phyloP scores from a whole-genome alignment of 1,140 invertebrate genomes.

The Cecropterus lyciades region DNA sequence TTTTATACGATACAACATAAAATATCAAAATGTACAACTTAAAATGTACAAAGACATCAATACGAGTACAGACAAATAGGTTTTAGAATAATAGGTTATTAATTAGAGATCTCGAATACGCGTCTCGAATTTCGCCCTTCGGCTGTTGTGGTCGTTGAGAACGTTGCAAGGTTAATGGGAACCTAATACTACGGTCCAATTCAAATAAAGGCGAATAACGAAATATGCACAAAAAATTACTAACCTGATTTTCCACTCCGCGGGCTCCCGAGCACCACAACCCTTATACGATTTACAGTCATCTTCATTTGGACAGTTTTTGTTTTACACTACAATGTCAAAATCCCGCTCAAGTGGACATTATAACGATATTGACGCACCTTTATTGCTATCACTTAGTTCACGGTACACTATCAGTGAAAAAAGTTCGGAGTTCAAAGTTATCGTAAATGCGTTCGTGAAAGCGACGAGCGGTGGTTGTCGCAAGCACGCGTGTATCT shows the following conservation, averaged over 20 bases:
- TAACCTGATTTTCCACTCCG: conserved; percentile 89
- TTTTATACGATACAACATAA: no score
- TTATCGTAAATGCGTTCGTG: conserved; percentile 76
- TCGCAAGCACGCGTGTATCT: conserved; percentile 49
- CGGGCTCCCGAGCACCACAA: conserved; percentile 88
- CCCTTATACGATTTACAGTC: conserved; percentile 88
- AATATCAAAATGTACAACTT: no score
- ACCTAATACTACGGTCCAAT: conserved; percentile 13
- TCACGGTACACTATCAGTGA: conserved; percentile 53
- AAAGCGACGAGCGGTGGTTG: conserved; percentile 48
- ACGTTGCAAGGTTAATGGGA: conserved; percentile 17
- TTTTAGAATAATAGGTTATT: conserved; percentile 3
- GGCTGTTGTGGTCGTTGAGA: conserved; percentile 7
- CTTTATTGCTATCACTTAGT: conserved; percentile 53
- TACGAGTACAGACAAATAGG: not conserved
- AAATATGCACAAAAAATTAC: conserved; percentile 35
- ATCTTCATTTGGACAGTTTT: conserved; percentile 80
- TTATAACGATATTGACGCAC: conserved; percentile 43
- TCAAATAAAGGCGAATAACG: conserved; percentile 1
- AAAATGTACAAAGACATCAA: not conserved
- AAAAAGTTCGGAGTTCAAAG: conserved; percentile 36
- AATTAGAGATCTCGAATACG: conserved; percentile 1
- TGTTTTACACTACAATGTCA: conserved; percentile 50
- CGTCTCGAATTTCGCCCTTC: conserved; percentile 10
- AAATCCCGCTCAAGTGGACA: conserved; percentile 57